phyloP scores from a whole-genome alignment of 2,113 vertebrate genomes.

The Ceyx melanurus region DNA sequence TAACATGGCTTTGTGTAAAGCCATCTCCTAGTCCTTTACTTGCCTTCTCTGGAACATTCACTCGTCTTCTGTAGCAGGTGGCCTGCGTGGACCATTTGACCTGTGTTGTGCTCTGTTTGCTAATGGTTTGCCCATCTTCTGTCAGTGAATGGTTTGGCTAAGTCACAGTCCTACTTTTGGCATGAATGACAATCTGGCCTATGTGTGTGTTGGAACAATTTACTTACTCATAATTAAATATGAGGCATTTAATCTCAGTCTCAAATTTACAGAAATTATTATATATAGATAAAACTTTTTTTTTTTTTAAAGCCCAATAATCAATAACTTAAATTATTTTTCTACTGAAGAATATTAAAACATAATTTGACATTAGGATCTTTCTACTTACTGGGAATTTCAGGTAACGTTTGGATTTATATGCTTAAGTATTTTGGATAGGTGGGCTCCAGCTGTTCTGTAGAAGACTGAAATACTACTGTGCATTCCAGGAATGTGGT shows the following conservation, averaged over 20 bases:
- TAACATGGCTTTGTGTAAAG: background rate
- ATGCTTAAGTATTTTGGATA: background rate
- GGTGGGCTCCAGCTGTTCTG: background rate
- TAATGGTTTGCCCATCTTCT: background rate
- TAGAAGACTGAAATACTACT: background rate
- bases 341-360: background rate
- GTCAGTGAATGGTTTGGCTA: background rate
- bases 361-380: background rate
- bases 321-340: background rate
- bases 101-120: background rate
- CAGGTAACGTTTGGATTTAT: background rate
- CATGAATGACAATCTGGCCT: background rate
- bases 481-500: background rate
- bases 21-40: background rate
- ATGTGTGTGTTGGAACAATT: background rate
- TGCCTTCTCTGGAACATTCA: background rate
- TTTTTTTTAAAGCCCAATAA: background rate
- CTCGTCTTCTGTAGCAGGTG: background rate
- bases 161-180: rapidly evolving
- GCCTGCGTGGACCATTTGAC: background rate
- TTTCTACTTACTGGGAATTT: background rate
- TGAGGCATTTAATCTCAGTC: background rate
- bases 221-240: background rate
- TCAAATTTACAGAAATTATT: background rate
- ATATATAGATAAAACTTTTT: background rate